These are phyloP conservation scores for Homarus gammarus DNA, from an alignment of 2,888 invertebrate genomes.

Conservation along the genomic window DNA sequence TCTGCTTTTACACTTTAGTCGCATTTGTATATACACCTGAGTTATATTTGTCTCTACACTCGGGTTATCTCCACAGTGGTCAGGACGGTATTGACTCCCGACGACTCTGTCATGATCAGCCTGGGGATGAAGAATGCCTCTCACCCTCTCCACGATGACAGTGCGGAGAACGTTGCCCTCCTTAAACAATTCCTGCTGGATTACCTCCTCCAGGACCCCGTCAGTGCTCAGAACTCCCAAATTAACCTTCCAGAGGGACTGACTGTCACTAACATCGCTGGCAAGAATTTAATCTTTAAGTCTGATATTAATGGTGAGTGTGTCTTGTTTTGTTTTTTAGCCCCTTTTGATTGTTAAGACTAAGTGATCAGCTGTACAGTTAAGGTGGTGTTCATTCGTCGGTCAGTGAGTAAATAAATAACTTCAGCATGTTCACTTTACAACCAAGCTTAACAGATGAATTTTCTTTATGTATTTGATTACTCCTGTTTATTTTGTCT, in stretches of 20 bases:
- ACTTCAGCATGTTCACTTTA: no score
- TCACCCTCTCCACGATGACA: slow-evolving; percentile 44
- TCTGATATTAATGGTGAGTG: neutral
- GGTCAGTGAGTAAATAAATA: no score
- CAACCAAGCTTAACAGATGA: no score
- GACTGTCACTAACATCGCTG: slow-evolving; percentile 5
- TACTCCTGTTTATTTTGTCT: no score
- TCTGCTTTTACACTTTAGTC: no score
- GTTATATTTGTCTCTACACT: no score
- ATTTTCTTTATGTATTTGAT: no score
- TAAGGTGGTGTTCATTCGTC: no score
- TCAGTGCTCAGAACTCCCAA: neutral
- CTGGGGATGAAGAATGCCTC: slow-evolving; percentile 29
- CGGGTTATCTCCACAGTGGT: slow-evolving; percentile 25
- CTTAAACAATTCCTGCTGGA: slow-evolving; percentile 35
- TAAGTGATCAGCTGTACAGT: no score
- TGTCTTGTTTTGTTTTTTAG: no score
- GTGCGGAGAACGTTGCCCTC: slow-evolving; percentile 18
- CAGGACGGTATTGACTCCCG: slow-evolving; percentile 46
- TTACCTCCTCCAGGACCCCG: slow-evolving; percentile 25
- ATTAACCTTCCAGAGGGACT: neutral
- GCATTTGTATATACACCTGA: no score
- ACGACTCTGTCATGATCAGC: slow-evolving; percentile 3
- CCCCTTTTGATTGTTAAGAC: no score
- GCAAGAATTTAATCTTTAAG: slow-evolving; percentile 7